Percentiles rank a stretch among this genome's conserved stretches.
phyloP scores from a whole-genome alignment of 2,797 vertebrate species.

The Aphelocoma californica region DNA sequence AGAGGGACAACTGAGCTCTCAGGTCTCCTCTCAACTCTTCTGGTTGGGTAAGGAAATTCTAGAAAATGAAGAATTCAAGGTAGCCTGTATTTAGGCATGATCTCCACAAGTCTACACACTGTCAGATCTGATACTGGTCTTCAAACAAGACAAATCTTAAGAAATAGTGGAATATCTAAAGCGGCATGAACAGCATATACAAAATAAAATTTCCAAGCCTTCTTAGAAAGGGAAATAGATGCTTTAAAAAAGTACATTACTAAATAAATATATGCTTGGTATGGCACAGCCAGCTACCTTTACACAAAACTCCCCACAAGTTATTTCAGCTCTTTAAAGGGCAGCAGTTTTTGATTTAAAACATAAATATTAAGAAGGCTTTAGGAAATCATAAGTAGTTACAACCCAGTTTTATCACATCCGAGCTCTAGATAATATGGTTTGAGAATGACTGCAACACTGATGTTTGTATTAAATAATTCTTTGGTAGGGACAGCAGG shows the following conservation, averaged over 20 bases:
- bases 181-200: not conserved
- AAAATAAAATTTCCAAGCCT: not conserved
- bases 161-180: not conserved
- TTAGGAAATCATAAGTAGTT: not conserved
- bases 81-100: not conserved
- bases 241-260: not conserved
- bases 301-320: not conserved
- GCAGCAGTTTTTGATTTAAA: not conserved
- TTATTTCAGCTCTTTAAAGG: not conserved
- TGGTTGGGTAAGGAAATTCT: not conserved
- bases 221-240: not conserved
- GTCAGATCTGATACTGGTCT: not conserved
- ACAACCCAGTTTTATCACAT: not conserved
- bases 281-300: not conserved
- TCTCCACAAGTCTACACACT: not conserved
- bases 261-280: not conserved
- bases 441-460: not conserved
- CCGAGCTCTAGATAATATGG: not conserved
- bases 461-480: not conserved
- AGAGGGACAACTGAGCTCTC: not conserved
- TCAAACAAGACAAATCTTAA: not conserved
- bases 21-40: not conserved
- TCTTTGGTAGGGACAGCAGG: not conserved
- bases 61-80: not conserved
- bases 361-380: not conserved